Percentiles rank a stretch among this genome's conserved stretches.
Evolutionary conservation across 2,888 invertebrate species (phyloP).

Genomic region (Drosophila paramelanica): DNA sequence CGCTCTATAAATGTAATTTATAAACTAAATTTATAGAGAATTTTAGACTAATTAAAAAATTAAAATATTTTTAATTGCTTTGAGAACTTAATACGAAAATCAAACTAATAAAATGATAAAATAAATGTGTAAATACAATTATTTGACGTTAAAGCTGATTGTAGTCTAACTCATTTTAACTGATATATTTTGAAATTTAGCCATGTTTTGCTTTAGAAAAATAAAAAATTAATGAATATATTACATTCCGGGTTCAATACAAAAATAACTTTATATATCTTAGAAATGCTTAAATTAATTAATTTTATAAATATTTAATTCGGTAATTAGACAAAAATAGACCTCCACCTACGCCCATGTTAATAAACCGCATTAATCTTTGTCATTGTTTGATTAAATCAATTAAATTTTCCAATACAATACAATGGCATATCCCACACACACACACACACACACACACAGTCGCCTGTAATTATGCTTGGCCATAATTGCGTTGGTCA

Average conservation of each 20-base stretch:
- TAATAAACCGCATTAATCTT: constrained; percentile 46
- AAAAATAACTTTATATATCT: neutral
- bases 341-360: neutral
- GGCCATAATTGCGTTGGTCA: constrained; percentile 68
- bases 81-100: neutral
- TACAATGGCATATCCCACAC: neutral
- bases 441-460: constrained; percentile 2
- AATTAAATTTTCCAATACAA: constrained; percentile 50
- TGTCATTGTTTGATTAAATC: constrained; percentile 66
- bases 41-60: too few species aligned
- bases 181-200: too few species aligned
- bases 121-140: too few species aligned
- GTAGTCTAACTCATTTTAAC: too few species aligned
- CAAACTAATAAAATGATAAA: too few species aligned
- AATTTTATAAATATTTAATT: constrained; percentile 15
- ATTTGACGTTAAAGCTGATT: too few species aligned
- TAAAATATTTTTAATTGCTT: too few species aligned
- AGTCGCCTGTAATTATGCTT: constrained; percentile 43
- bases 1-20: too few species aligned
- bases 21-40: too few species aligned
- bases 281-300: neutral
- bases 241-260: neutral
- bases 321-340: neutral
- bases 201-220: too few species aligned
- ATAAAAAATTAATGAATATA: too few species aligned